These are phyloP conservation scores for Ellobium chinense DNA, from an alignment of 2,888 invertebrate species.

Conservation along the genomic window DNA sequence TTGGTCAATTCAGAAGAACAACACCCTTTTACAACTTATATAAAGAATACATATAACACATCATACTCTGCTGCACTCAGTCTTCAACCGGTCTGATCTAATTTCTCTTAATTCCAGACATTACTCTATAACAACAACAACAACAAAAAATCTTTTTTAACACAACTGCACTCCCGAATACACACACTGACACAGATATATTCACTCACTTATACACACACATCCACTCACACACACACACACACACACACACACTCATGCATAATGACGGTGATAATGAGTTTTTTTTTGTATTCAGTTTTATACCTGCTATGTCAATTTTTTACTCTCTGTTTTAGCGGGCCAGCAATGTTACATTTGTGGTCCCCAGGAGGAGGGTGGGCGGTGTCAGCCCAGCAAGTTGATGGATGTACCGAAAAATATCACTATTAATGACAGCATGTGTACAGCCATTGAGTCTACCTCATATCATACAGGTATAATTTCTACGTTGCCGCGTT, in stretches of 20 bases:
- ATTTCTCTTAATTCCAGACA: too few relatives aligned
- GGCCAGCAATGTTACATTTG: constrained; percentile 40
- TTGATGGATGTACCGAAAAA: constrained; percentile 25
- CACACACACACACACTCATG: not conserved
- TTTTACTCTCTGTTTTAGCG: not conserved
- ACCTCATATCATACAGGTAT: constrained; percentile 13
- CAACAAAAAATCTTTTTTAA: too few relatives aligned
- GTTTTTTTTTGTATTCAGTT: too few relatives aligned
- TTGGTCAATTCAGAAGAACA: too few relatives aligned
- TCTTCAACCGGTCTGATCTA: too few relatives aligned
- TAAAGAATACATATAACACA: too few relatives aligned
- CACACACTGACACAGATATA: not conserved
- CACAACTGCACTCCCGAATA: not conserved
- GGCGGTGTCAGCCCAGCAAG: constrained; percentile 10
- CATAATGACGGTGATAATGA: too few relatives aligned
- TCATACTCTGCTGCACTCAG: too few relatives aligned
- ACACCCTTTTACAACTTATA: too few relatives aligned
- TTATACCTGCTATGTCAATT: too few relatives aligned
- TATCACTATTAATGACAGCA: constrained; percentile 7
- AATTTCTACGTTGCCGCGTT: not conserved
- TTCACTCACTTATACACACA: not conserved
- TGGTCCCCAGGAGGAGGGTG: not conserved
- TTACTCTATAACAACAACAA: too few relatives aligned
- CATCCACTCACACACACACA: not conserved
- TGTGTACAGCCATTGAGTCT: constrained; percentile 40